Percentiles rank a stretch among this genome's conserved stretches.
These are phyloP conservation scores for Reticulitermes lucifugus DNA, from an alignment of 2,888 invertebrate genomes.

Conservation along the genomic window DNA sequence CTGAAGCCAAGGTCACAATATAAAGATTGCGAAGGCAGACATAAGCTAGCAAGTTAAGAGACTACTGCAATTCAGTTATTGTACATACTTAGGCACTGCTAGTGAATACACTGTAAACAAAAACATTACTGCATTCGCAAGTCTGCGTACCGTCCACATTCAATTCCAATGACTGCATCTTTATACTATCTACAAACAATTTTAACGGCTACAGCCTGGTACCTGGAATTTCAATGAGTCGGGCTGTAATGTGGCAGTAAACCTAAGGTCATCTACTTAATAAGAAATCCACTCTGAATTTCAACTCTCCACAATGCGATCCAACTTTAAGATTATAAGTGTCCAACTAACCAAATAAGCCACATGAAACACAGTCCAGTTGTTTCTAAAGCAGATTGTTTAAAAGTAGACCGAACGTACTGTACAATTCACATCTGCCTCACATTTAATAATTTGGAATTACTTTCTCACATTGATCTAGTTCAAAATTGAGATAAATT, in stretches of 20 bases:
- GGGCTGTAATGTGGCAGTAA: neutral
- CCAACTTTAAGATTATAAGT: neutral
- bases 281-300: neutral
- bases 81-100: no score
- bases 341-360: neutral
- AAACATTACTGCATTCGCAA: neutral
- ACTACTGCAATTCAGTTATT: no score
- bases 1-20: no score
- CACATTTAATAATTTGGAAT: no score
- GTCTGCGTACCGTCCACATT: neutral
- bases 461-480: no score
- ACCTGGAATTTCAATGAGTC: neutral
- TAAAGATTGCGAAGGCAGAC: no score
- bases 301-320: neutral
- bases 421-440: no score
- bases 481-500: no score
- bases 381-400: no score
- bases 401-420: no score
- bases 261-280: neutral
- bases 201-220: neutral
- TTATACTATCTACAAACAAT: neutral
- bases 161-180: neutral
- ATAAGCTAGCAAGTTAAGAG: no score
- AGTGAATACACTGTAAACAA: neutral
- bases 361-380: neutral